Conservation (phyloP, 2,888 invertebrate genomes). For the Drosophila kokeensis region DNA sequence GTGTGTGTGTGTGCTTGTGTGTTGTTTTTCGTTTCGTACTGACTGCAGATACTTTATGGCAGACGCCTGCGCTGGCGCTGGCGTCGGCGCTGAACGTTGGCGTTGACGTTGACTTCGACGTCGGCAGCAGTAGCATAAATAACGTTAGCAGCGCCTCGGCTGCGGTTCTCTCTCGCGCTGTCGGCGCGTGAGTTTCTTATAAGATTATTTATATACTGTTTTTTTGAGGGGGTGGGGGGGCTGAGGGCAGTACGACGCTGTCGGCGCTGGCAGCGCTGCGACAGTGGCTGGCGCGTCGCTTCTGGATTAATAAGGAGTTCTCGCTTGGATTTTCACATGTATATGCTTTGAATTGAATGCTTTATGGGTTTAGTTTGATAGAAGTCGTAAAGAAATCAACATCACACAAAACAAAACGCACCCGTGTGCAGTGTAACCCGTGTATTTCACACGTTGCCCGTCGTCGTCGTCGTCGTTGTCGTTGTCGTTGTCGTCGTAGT, state of each 20-base stretch:
- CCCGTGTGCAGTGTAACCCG: slow-evolving; percentile 56
- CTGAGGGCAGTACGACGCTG: slow-evolving; percentile 25
- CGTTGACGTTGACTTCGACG: slow-evolving; percentile 24
- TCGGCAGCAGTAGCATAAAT: slow-evolving; percentile 35
- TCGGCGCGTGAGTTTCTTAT: slow-evolving; percentile 78
- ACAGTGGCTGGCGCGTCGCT: slow-evolving; percentile 65
- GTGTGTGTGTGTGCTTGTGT: slow-evolving; percentile 3
- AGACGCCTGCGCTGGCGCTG: slow-evolving; percentile 27
- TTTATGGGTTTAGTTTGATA: slow-evolving; percentile 86
- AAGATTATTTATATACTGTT: slow-evolving; percentile 83
- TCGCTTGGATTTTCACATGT: slow-evolving; percentile 86
- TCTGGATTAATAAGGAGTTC: slow-evolving; percentile 85
- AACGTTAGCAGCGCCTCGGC: slow-evolving; percentile 46
- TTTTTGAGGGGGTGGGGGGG: not conserved
- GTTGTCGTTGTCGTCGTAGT: slow-evolving; percentile 13
- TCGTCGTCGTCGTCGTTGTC: slow-evolving; percentile 28
- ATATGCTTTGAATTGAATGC: slow-evolving; percentile 86
- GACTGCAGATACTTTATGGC: slow-evolving; percentile 73
- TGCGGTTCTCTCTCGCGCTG: slow-evolving; percentile 57
- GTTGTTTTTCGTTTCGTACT: slow-evolving; percentile 37
- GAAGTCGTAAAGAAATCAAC: slow-evolving; percentile 86
- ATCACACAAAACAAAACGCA: slow-evolving; percentile 82
- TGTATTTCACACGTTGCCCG: slow-evolving; percentile 63
- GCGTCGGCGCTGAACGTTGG: slow-evolving; percentile 24
- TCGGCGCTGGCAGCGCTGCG: slow-evolving; percentile 53